Evolutionary conservation across 2,797 vertebrate genomes (phyloP).

Genomic region (Echiichthys vipera): DNA sequence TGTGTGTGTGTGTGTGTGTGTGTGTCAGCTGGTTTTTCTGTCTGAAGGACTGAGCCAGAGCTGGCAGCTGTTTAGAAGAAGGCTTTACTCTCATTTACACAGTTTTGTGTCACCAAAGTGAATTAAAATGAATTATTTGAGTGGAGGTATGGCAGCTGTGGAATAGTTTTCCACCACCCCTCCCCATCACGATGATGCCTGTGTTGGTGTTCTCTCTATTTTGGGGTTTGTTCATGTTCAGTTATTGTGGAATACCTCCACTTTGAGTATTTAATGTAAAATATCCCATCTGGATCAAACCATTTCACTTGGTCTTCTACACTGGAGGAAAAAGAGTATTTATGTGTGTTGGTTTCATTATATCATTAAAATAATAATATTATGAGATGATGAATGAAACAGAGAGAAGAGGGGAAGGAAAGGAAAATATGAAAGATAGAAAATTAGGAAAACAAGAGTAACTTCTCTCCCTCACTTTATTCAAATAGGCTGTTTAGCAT

Average conservation of each 20-base stretch:
- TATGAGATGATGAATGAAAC: not conserved
- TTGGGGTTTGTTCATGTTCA: not conserved
- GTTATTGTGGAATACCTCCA: not conserved
- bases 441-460: not conserved
- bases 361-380: not conserved
- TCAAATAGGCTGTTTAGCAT: not conserved
- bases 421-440: not conserved
- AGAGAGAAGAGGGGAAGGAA: not conserved
- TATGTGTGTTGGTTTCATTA: not conserved
- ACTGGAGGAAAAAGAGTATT: not conserved
- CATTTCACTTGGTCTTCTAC: not conserved
- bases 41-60: slow-evolving; percentile 26
- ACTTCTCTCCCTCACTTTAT: not conserved
- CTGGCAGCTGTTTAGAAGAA: slow-evolving; percentile 35
- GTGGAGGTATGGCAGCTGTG: not conserved
- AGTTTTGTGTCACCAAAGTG: slow-evolving; percentile 23
- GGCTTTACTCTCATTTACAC: slow-evolving; percentile 29
- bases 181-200: not conserved
- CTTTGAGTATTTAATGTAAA: not conserved
- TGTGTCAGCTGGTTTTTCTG: slow-evolving; percentile 21
- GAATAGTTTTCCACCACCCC: not conserved
- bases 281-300: not conserved
- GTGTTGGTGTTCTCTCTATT: not conserved
- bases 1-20: too few relatives aligned
- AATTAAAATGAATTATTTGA: slow-evolving; percentile 31